Percentiles rank a stretch among this genome's conserved stretches.
These are phyloP conservation scores for Tamias sibiricus DNA, from an alignment of 2,113 vertebrate species.

Conservation along the genomic window DNA sequence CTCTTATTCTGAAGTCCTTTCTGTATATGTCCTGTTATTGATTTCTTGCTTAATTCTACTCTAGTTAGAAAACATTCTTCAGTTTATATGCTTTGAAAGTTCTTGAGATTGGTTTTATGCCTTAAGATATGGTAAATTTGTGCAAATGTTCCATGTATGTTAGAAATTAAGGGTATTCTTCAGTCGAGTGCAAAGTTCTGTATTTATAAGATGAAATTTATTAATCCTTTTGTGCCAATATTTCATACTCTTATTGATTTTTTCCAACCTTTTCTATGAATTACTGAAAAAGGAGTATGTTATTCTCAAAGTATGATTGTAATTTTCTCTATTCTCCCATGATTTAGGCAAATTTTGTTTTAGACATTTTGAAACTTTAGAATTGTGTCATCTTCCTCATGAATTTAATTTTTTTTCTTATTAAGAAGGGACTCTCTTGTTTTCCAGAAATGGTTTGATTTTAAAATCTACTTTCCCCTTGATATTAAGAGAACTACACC, in stretches of 20 bases:
- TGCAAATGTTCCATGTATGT: background rate
- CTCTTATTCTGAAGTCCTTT: background rate
- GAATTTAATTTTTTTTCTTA: background rate
- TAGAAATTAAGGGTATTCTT: background rate
- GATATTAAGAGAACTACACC: background rate
- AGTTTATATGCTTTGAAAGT: background rate
- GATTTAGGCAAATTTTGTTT: background rate
- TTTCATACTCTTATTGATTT: background rate
- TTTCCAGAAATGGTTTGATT: background rate
- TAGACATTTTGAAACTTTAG: background rate
- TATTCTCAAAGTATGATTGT: background rate
- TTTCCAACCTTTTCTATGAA: background rate
- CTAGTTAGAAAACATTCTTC: background rate
- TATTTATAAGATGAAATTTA: background rate
- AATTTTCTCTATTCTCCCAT: background rate
- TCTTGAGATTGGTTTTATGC: background rate
- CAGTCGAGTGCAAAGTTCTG: background rate
- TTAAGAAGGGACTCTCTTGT: background rate
- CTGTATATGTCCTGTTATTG: background rate
- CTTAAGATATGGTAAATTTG: background rate
- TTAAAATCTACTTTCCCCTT: background rate
- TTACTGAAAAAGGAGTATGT: background rate
- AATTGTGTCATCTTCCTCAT: background rate
- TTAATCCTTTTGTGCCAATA: background rate
- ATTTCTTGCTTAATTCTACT: conserved; percentile 5